Percentiles rank a stretch among this genome's conserved stretches.
These are phyloP conservation scores for Columba guinea DNA, from an alignment of 2,797 vertebrate species.

Conservation along the genomic window DNA sequence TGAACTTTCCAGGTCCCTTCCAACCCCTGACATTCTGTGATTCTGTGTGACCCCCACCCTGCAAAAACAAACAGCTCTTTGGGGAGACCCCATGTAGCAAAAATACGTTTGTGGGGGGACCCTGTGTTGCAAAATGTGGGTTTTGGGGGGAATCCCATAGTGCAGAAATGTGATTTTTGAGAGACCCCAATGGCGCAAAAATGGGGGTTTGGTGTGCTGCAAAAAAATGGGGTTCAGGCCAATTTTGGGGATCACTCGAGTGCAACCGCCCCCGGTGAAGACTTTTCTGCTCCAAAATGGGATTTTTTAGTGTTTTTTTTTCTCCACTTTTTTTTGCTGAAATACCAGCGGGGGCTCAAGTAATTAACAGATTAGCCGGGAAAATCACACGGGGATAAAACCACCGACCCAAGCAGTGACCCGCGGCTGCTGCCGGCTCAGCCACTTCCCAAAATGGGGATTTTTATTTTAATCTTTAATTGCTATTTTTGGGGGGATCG, in stretches of 20 bases:
- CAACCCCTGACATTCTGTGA: too few species aligned
- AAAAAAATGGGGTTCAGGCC: background rate
- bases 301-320: background rate
- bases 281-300: background rate
- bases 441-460: constrained; percentile 3
- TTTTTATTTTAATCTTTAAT: background rate
- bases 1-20: too few species aligned
- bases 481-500: too few species aligned
- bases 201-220: too few species aligned
- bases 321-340: accelerated
- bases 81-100: too few species aligned
- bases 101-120: accelerated
- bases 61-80: too few species aligned
- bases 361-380: background rate
- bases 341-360: background rate
- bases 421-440: background rate
- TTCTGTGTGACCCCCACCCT: too few species aligned
- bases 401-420: too few species aligned
- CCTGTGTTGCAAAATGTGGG: too few species aligned
- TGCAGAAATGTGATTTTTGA: background rate
- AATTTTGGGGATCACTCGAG: accelerated
- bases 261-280: accelerated
- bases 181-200: background rate
- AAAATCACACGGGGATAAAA: background rate
- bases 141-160: background rate